Conservation (phyloP, 2,113 vertebrate genomes). For the Psittacula cyanocephala region DNA sequence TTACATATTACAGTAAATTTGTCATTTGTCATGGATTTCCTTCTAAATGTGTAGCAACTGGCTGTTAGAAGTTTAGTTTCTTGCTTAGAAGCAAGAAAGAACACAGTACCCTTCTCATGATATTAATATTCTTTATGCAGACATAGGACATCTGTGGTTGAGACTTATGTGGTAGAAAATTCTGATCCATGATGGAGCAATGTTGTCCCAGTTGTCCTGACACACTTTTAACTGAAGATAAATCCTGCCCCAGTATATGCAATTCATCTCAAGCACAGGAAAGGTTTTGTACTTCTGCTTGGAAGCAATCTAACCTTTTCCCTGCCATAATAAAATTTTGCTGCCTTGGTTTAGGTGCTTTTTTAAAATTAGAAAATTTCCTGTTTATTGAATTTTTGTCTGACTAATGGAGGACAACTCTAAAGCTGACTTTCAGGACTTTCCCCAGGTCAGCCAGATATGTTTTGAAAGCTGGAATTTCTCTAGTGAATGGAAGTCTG, state of each 20-base stretch:
- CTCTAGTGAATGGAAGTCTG: neutral
- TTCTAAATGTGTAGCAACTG: neutral
- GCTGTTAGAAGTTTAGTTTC: neutral
- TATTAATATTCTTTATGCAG: neutral
- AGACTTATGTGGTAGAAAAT: neutral
- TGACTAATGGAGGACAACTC: slow-evolving; percentile 7
- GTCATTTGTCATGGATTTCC: neutral
- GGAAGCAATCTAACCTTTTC: neutral
- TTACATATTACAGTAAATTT: neutral
- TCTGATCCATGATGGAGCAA: neutral
- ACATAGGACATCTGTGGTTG: neutral
- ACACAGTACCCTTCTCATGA: neutral
- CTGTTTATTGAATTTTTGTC: slow-evolving; percentile 48
- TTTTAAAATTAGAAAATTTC: slow-evolving; percentile 62
- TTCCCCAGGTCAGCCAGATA: neutral
- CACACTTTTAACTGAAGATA: neutral
- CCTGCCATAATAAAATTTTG: neutral
- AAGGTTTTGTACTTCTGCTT: neutral
- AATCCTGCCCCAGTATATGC: neutral
- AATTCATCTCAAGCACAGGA: neutral
- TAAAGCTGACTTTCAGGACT: slow-evolving; percentile 36
- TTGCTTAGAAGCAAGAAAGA: neutral
- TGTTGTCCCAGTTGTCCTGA: neutral
- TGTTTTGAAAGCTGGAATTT: slow-evolving; percentile 35
- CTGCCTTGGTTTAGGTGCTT: slow-evolving; percentile 28